A percentile compares a stretch with the other conserved stretches of the same genome.
These are phyloP conservation scores for Saturnia pavonia DNA, from an alignment of 2,888 invertebrate species.

Conservation along the genomic window DNA sequence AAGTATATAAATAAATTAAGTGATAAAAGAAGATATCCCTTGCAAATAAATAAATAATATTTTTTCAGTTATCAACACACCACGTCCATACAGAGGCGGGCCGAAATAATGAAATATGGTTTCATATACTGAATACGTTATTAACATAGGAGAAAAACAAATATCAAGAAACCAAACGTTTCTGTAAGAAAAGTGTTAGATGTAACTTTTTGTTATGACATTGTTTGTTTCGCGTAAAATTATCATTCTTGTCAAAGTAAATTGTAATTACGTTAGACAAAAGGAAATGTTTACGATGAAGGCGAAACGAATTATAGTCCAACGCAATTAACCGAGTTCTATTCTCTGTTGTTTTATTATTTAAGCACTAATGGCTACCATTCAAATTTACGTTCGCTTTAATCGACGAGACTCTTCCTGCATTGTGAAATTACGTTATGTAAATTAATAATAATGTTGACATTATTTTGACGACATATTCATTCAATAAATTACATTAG, in stretches of 20 bases:
- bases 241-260: not conserved
- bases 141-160: not conserved
- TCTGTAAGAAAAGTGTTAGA: not conserved
- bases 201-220: not conserved
- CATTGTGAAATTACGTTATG: not conserved
- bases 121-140: not conserved
- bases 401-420: not conserved
- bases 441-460: not conserved
- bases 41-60: not conserved
- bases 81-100: not conserved
- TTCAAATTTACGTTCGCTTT: not conserved
- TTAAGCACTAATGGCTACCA: not conserved
- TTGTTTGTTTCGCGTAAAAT: not conserved
- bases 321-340: not conserved
- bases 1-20: not conserved
- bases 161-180: not conserved
- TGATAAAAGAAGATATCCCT: not conserved
- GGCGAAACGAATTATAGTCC: conserved; percentile 1
- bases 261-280: not conserved
- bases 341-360: conserved; percentile 5
- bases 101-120: too few species aligned
- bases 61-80: not conserved
- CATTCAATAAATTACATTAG: not conserved
- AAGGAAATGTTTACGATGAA: conserved; percentile 1
- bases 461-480: conserved; percentile 2